phyloP scores from a whole-genome alignment of 1,140 invertebrate genomes.

The Trichoplusia ni region DNA sequence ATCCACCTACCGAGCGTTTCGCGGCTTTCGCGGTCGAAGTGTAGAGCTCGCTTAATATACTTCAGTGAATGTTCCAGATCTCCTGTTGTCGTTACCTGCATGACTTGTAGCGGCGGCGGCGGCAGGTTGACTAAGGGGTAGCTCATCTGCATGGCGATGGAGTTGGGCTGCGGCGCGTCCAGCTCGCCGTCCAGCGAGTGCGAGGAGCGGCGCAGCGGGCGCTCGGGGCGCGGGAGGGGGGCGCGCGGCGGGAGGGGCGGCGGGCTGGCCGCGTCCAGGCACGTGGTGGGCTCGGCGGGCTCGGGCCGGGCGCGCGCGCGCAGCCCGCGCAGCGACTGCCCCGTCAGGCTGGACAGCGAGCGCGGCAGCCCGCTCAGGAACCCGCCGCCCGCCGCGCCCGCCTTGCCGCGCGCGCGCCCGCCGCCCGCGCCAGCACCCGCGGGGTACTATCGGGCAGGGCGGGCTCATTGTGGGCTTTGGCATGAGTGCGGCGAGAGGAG shows the following conservation, averaged over 20 bases:
- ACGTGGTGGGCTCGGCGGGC: slow-evolving; percentile 64
- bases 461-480: slow-evolving; percentile 29
- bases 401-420: slow-evolving; percentile 31
- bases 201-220: slow-evolving; percentile 51
- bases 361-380: slow-evolving; percentile 82
- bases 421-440: background rate
- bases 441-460: slow-evolving; percentile 13
- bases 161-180: slow-evolving; percentile 70
- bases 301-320: slow-evolving; percentile 44
- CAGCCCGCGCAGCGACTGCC: slow-evolving; percentile 71
- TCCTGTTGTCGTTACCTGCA: background rate
- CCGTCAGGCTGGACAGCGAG: slow-evolving; percentile 81
- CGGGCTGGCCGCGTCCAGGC: slow-evolving; percentile 77
- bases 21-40: too few relatives aligned
- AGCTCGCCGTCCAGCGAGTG: slow-evolving; percentile 66
- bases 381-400: slow-evolving; percentile 43
- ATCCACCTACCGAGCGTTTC: too few relatives aligned
- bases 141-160: slow-evolving; percentile 82
- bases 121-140: slow-evolving; percentile 73
- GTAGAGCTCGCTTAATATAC: too few relatives aligned
- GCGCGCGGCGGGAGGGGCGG: slow-evolving; percentile 80
- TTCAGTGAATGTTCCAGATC: too few relatives aligned
- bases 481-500: slow-evolving; percentile 55
- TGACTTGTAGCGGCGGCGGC: slow-evolving; percentile 71
- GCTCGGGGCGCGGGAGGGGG: slow-evolving; percentile 48